Evolutionary conservation across 2,888 invertebrate genomes (phyloP), one percentile per base, ranked within the genome.

Genomic region (Oegoconia quadripuncta): DNA sequence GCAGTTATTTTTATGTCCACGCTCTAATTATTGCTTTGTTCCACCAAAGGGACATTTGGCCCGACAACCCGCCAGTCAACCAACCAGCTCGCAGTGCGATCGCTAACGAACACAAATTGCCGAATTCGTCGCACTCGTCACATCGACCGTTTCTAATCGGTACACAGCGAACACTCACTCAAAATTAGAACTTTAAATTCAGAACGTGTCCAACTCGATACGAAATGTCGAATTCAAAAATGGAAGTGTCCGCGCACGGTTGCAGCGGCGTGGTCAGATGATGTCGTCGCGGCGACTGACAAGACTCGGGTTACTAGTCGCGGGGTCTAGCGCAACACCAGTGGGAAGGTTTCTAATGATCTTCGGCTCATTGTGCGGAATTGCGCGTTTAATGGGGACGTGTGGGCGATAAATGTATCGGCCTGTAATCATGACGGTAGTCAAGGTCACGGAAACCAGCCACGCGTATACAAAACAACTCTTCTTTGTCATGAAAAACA

Each of bases 281-380:
- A 66, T 78, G 79, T 74, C 80, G 77, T 69, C 64, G 75, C 53
- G 56, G 57, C 69, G 76, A 84, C 84, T 84, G 83, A 77, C 75
- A 66, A 59, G 61, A 41, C 46, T 52, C 48, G 61, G 64, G 22
- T 26, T 3, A n/a, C 15, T 17, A 4, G 29, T 25, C 9, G 22
- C 36, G n/a, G 8, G 18, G 14, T 23, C 28, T 52, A 52, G 64
- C 52, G 59, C 62, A 62, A 59, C 64, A 54, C 46, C 63, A 57
- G 70, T 72, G 71, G 68, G 70, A 64, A 71, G 67, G 67, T 61
- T 60, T 73, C 74, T 77, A 81, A 76, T 78, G 79, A 79, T 79
- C 72, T 69, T 66, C 57, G 67, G 56, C 68, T 71, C 70, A 76
- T 74, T 79, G 74, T 57, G 49, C 52, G 62, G 74, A 71, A 77